Percentiles rank a stretch among this genome's conserved stretches.
Evolutionary conservation across 2,113 vertebrate genomes (phyloP).

Genomic region (Dipodomys merriami): DNA sequence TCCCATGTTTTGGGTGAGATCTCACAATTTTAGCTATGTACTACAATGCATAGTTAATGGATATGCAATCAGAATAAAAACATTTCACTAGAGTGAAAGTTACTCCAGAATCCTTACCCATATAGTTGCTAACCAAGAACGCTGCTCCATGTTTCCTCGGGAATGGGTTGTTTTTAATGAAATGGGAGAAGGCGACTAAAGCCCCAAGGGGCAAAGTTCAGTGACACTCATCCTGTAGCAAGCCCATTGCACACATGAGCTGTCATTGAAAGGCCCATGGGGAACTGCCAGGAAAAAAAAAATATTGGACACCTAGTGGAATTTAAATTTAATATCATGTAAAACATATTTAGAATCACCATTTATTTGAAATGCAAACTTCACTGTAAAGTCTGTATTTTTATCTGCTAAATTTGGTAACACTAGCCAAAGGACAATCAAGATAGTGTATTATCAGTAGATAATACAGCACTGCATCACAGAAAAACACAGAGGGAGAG

Average conservation of each 20-base stretch:
- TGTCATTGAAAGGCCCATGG: not conserved
- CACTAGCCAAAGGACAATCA: not conserved
- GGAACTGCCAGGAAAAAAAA: not conserved
- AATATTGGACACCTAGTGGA: not conserved
- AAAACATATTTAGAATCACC: conserved; percentile 17
- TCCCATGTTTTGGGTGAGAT: not conserved
- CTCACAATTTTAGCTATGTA: no score
- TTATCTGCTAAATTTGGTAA: conserved; percentile 45
- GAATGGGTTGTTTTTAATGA: conserved; percentile 3
- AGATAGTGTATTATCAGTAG: conserved; percentile 7
- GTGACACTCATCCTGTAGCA: not conserved
- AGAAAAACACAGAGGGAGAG: not conserved
- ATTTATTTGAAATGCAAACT: conserved; percentile 59
- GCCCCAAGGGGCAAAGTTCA: not conserved
- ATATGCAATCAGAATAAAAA: not conserved
- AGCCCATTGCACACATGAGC: not conserved
- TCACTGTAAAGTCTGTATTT: not conserved
- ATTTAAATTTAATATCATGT: not conserved
- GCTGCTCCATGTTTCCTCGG: not conserved
- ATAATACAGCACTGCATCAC: not conserved
- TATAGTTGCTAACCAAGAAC: not conserved
- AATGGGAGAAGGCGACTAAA: not conserved
- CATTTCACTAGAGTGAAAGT: not conserved
- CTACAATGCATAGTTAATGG: not conserved
- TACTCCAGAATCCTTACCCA: not conserved